phyloP scores from a whole-genome alignment of 2,888 invertebrate genomes.

The Scrobipalpa atriplicella region DNA sequence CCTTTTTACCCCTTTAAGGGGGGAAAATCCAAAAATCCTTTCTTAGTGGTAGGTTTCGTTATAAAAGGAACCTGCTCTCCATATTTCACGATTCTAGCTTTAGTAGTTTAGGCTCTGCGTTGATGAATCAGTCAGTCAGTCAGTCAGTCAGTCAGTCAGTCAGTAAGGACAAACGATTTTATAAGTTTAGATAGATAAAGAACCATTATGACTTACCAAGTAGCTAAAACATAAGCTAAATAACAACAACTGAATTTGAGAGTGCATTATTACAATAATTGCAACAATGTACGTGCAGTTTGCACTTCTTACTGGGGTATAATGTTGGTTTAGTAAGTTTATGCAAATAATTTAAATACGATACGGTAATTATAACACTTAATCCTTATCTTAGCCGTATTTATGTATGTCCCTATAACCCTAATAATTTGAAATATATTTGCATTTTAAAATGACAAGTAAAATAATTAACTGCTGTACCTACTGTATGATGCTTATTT shows the following conservation, averaged over 20 bases:
- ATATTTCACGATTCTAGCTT: too few relatives aligned
- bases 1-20: too few relatives aligned
- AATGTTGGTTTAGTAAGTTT: background rate
- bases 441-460: background rate
- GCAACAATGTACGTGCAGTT: background rate
- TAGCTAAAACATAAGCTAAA: slow-evolving; percentile 3
- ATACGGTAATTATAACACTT: background rate
- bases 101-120: too few relatives aligned
- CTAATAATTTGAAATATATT: background rate
- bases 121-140: too few relatives aligned
- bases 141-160: too few relatives aligned
- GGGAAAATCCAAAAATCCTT: too few relatives aligned
- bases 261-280: background rate
- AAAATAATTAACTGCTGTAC: too few relatives aligned
- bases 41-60: too few relatives aligned
- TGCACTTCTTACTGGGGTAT: background rate
- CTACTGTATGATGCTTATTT: too few relatives aligned
- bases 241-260: background rate
- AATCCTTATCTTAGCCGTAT: background rate
- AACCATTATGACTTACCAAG: background rate
- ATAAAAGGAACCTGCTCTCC: too few relatives aligned
- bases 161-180: too few relatives aligned
- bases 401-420: background rate
- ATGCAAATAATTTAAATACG: background rate
- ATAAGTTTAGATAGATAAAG: too few relatives aligned